Base-by-base conservation (phyloP, 2,888 invertebrate species). In the Drosophila siamana region DNA sequence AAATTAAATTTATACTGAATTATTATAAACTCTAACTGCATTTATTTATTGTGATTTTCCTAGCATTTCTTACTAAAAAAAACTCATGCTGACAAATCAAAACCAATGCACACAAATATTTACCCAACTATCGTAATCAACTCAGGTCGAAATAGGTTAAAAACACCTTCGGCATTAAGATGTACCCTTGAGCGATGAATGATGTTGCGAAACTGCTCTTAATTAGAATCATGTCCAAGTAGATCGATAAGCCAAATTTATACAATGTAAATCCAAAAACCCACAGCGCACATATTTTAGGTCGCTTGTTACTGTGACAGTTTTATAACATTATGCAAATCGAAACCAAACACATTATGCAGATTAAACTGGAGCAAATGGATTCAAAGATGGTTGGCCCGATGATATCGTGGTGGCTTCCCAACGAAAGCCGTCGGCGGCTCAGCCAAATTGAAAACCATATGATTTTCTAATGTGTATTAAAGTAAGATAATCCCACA, bases 251-350 rank as follows among this genome's bases (percentile, higher is more conserved):
- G 33, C 5, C 11, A 33, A 33, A n/a, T 33, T 33, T 33, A 33
- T 33, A 15, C 36, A 38, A 38, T 38, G 13, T 38, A 38, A 13
- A 38, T 38, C 7, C 36, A 38, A n/a, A 36, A n/a, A n/a, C n/a
- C 5, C 5, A n/a, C 11, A 36, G 33, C 11, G 11, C 36, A 38
- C 15, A 38, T 38, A 38, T 38, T 38, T 38, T 7, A 38, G 36
- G 13, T 38, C 6, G 36, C 15, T 38, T 15, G 36, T 38, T 38
- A 38, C 36, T 15, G 8, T 38, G 36, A 38, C 36, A 38, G 36
- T 47, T 30, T 15, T n/a, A 30, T 47, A 30, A 30, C 28, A 30
- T 47, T 28, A 44, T 22, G 44, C 44, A 19, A 44, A 22, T 38
- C 36, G 13, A 38, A 15, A 2, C 36, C 13, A 13, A 38, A 38